Evolutionary conservation across 2,113 vertebrate species (phyloP), one percentile per base, ranked within the genome.

Genomic region (Chelonoidis abingdonii): DNA sequence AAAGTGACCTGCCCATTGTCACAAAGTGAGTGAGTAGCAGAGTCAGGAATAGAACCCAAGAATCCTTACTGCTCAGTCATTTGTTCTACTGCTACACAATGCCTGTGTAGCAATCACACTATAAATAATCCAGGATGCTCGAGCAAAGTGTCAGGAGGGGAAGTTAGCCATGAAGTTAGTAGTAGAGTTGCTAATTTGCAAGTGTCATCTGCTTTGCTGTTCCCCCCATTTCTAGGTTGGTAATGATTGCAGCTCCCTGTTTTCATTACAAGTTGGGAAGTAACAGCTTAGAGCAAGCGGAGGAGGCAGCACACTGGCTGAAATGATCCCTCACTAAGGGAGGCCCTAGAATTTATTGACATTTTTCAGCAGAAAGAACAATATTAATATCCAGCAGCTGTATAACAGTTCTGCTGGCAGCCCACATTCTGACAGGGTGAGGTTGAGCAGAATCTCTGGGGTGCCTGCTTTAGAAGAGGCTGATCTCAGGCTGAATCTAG

Each of bases 391-490:
- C 81, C 41, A 52, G 91, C 95, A 94, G 93, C 93, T 96, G 96
- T 81, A 72, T 4, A 31, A 56, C 90, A 87, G 92, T 86, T 93
- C 85, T 92, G 90, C 80, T 84, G 88, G 92, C 78, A 87, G 87
- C 62, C 0, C 0, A 56, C 0, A 5, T 49, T 86, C 21, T 0
- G 0, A 22, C 1, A 0, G 38, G 78, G 84, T 0, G 0, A 47
- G 89, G 78, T 88, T 27, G 21, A 49, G 22, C 4, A 1, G 59
- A 59, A 75, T 8, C 2, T 49, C 25, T 86, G 87, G 91, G 84
- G 50, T 0, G 10, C 57, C 54, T 1, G 1, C 9, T n/a, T 57
- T 0, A 9, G 56, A 69, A 80, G 69, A 81, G 65, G 6, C 7
- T 2, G 0, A 84, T 62, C 2, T 53, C 1, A 1, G 22, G 5